A percentile compares a stretch with the other conserved stretches of the same genome.
Evolutionary conservation across 2,888 invertebrate species (phyloP).

Genomic region (Xylocampa areola): DNA sequence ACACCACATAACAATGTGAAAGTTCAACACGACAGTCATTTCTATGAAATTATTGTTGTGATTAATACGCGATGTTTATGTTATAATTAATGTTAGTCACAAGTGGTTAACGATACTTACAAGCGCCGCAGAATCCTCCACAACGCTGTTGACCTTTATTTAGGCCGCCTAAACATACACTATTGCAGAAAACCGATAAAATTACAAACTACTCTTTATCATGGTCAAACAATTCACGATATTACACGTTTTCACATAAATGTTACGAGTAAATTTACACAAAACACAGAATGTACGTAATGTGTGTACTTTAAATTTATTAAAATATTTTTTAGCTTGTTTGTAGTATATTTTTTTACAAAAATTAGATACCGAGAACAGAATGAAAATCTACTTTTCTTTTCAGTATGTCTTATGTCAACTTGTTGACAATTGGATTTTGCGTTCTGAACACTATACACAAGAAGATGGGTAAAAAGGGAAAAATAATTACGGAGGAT

Average conservation of each 20-base stretch:
- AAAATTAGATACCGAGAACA: constrained; percentile 8
- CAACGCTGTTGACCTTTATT: constrained; percentile 76
- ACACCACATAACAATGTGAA: constrained; percentile 40
- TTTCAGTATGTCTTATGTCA: constrained; percentile 46
- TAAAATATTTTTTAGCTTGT: constrained; percentile 15
- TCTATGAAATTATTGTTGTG: constrained; percentile 30
- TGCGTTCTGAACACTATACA: constrained; percentile 11
- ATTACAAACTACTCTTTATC: constrained; percentile 47
- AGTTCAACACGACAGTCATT: constrained; percentile 18
- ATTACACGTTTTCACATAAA: constrained; percentile 28
- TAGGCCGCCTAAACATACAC: constrained; percentile 70
- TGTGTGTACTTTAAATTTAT: constrained; percentile 12
- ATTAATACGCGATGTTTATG: constrained; percentile 36
- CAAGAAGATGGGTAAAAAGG: too few relatives aligned
- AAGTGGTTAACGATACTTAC: constrained; percentile 49
- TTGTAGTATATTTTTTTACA: constrained; percentile 40
- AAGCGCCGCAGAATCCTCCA: constrained; percentile 38
- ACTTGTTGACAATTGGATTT: too few relatives aligned
- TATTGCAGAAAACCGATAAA: constrained; percentile 63
- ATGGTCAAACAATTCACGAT: constrained; percentile 31
- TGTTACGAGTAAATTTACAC: background rate
- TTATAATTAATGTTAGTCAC: constrained; percentile 20
- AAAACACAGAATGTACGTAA: constrained; percentile 11
- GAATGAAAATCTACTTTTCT: constrained; percentile 49
- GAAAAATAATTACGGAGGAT: too few relatives aligned